Base-by-base conservation (phyloP, 2,113 vertebrate genomes). In the Nymphicus hollandicus region DNA sequence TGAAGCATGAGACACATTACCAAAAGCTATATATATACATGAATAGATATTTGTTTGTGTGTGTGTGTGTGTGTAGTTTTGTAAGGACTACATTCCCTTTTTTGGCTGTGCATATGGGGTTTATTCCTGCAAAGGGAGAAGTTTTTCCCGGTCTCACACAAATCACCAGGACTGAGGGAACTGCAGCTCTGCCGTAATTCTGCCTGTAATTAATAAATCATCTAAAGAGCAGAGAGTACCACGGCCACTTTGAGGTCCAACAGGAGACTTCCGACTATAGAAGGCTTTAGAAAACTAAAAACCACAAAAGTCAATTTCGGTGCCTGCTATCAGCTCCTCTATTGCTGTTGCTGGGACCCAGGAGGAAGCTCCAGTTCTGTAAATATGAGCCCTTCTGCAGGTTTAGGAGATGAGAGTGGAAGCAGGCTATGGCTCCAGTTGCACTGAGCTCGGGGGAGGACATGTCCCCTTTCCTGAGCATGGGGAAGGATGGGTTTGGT, bases 141-240 rank as follows among this genome's bases (percentile, higher is more conserved):
- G 43, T 39, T 81, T 91, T 88, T 52, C 79, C 83, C 74, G 73
- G n/a, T 77, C 93, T 94, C 63, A 28, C 78, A 91, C 84, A 89
- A 88, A 94, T 91, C 93, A 93, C 63, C 78, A 77, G 74, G 78
- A 91, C 71, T 35, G 81, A 88, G 52, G 68, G 70, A 94, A 29
- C 84, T 70, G 87, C 87, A 85, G 89, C 64, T 89, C 91, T 89
- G 55, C 68, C 0, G 3, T 68, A 95, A 79, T 46, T 86, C 84
- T 81, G 78, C 81, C 66, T 97, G 87, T 96, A 95, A 97, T 96
- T 96, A 96, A 96, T 96, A 95, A 96, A 95, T 96, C 94, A 93
- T 97, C 96, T 95, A 29, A 96, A 91, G 79, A 91, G 46, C 74
- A 91, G 49, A 88, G 85, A 88, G 63, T 77, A 91, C 82, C 93